Evolutionary conservation across 2,797 vertebrate species (phyloP), one percentile per base, ranked within the genome.

Genomic region (Nannoperca australis): DNA sequence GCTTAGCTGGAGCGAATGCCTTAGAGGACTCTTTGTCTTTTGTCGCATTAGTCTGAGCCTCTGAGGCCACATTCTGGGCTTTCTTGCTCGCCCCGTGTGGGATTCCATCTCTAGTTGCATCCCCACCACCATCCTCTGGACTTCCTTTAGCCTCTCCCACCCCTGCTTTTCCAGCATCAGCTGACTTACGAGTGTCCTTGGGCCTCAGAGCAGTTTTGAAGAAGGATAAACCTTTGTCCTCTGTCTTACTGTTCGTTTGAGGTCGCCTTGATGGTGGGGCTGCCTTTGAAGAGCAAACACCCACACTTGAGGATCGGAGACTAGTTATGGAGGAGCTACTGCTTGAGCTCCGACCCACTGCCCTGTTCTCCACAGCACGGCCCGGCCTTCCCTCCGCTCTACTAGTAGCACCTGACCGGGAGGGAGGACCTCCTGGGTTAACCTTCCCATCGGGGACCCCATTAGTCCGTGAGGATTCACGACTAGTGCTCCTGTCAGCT

Each of bases 191-290:
- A 0, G 93, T 94, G 63, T 99, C 98, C 88, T 98, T 99, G 90
- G 98, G 97, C 86, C 98, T 95, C 87, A 99, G 92, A 65, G 98
- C 97, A 0, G 96, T 96, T 90, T 98, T 98, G 88, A 99, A 98
- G 92, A 99, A 99, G 44, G 97, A 99, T 75, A 99, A 90, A 4
- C 97, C 98, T 76, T 99, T 99, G 77, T 99, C 98, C 66, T 99
- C 98, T 0, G 96, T 97, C 89, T 97, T 99, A 93, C 96, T 98
- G 93, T 96, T 96, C 86, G 96, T 94, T 81, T 95, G 95, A 61
- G 97, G 77, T 0, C 93, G 95, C n/a, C 94, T 96, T 0, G 90
- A 58, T 0, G 91, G 91, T 0, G 72, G 81, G 12, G 80, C 78
- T 1, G 75, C 36, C 2, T 58, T 80, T 1, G 75, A 6, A 9